Conservation (phyloP, 1,140 invertebrate genomes). For the Aphaenogaster rudis region DNA sequence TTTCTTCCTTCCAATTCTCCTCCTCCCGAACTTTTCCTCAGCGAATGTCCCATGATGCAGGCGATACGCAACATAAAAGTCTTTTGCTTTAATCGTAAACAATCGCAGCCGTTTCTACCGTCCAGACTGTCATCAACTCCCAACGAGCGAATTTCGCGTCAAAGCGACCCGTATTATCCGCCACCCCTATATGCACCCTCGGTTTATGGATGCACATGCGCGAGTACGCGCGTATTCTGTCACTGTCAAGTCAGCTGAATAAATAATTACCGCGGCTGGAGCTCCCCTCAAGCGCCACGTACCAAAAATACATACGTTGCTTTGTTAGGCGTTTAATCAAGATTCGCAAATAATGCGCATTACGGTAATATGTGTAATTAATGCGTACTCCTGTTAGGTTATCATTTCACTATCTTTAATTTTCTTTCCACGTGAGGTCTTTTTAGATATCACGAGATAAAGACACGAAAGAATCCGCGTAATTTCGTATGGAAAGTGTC, state of each 20-base stretch:
- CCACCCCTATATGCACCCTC: constrained; percentile 26
- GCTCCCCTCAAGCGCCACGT: background rate
- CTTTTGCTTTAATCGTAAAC: constrained; percentile 40
- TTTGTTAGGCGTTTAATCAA: constrained; percentile 40
- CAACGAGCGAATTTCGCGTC: constrained; percentile 30
- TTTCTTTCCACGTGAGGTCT: background rate
- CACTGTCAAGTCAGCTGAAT: constrained; percentile 64
- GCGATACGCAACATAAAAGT: background rate
- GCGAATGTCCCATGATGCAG: background rate
- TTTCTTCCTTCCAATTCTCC: background rate
- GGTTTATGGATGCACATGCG: constrained; percentile 31
- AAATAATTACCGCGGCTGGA: constrained; percentile 53
- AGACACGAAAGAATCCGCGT: constrained; percentile 14
- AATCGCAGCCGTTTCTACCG: background rate
- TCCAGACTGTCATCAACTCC: constrained; percentile 36
- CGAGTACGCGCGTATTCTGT: constrained; percentile 46
- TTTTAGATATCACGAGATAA: background rate
- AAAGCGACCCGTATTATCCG: constrained; percentile 48
- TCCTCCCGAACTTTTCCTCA: background rate
- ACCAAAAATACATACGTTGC: constrained; percentile 29
- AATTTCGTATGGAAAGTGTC: background rate
- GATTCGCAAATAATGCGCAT: constrained; percentile 11
- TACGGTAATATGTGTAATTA: constrained; percentile 14
- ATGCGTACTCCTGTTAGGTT: background rate
- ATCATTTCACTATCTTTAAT: background rate